A percentile compares a stretch with the other conserved stretches of the same genome.
Evolutionary conservation across 2,797 vertebrate species (phyloP).

Genomic region (Peromyscus nudipes): DNA sequence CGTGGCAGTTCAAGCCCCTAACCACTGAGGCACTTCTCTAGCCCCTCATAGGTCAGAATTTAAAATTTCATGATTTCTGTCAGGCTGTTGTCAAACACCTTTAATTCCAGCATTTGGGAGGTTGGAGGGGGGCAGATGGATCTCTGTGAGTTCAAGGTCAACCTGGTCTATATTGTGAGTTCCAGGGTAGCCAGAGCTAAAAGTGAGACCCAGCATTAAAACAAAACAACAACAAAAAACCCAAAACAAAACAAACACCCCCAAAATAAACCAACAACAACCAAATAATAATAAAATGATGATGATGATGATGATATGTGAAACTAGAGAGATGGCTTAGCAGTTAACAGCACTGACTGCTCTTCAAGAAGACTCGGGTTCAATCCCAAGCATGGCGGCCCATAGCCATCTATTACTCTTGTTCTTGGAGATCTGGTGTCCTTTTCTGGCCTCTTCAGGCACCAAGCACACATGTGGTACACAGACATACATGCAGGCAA

Average conservation of each 20-base stretch:
- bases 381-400: no score
- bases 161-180: neutral
- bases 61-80: neutral
- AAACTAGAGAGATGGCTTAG: neutral
- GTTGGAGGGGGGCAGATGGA: no score
- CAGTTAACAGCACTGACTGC: no score
- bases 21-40: neutral
- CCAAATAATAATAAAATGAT: neutral
- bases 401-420: neutral
- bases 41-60: neutral
- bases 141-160: neutral
- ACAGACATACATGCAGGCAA: neutral
- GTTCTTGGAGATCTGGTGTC: neutral
- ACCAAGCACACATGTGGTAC: neutral
- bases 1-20: neutral
- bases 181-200: neutral
- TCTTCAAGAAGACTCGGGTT: neutral
- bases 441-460: neutral
- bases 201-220: neutral
- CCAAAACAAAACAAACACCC: neutral
- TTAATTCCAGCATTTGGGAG: neutral
- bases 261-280: neutral
- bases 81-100: neutral
- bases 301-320: neutral
- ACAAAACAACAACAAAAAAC: neutral